Percentiles rank a stretch among this genome's conserved stretches.
phyloP scores from a whole-genome alignment of 2,888 invertebrate genomes.

The Augochlorella aurata region DNA sequence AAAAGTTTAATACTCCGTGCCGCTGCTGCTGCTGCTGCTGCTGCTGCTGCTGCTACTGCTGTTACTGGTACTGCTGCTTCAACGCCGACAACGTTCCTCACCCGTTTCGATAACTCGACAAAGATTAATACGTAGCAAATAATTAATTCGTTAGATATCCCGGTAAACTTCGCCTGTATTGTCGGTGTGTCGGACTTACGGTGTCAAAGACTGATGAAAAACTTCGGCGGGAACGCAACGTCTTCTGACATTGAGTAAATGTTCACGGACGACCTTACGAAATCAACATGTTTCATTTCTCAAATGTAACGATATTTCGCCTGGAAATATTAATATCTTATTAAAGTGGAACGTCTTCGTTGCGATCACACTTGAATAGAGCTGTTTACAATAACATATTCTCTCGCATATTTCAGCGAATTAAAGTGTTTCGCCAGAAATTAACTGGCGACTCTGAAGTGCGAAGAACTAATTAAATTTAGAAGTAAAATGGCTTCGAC shows the following conservation, averaged over 20 bases:
- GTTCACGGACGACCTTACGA: background rate
- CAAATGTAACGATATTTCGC: too few relatives aligned
- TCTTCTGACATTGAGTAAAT: background rate
- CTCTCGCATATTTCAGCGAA: too few relatives aligned
- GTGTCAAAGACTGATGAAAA: conserved; percentile 14
- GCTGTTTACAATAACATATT: too few relatives aligned
- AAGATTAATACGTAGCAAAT: conserved; percentile 41
- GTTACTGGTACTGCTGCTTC: background rate
- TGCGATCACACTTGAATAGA: too few relatives aligned
- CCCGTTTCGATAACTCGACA: conserved; percentile 28
- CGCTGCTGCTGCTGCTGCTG: background rate
- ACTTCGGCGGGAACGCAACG: background rate
- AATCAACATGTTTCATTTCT: background rate
- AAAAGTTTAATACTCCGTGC: conserved; percentile 37
- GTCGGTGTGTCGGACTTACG: conserved; percentile 8
- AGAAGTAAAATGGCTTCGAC: too few relatives aligned
- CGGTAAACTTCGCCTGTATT: conserved; percentile 31
- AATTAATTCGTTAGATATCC: conserved; percentile 39
- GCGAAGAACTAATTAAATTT: too few relatives aligned
- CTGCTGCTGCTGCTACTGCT: background rate
- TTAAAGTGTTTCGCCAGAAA: too few relatives aligned
- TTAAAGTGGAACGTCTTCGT: too few relatives aligned
- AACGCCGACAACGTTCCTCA: conserved; percentile 16
- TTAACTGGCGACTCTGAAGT: too few relatives aligned
- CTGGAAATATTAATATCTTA: background rate